Evolutionary conservation across 2,113 vertebrate species (phyloP), one percentile per base, ranked within the genome.

Genomic region (Dromiciops gliroides): DNA sequence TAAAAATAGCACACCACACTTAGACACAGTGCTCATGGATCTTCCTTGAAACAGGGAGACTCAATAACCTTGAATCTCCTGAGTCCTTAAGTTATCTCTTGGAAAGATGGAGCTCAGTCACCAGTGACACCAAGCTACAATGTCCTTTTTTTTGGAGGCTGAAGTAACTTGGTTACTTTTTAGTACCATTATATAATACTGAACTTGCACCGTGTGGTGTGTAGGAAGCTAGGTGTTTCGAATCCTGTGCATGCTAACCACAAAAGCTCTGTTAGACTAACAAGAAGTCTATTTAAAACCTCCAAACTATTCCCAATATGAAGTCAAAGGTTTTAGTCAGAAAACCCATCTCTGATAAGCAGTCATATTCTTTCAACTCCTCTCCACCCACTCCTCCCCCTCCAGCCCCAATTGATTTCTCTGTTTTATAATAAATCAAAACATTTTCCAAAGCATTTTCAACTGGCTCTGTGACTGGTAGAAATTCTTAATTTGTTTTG

Each of bases 391-490:
- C 37, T 16, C 67, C 16, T n/a, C 67, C 60, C 37, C 37, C n/a
- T 83, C 67, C 19, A 44, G 37, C 6, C 19, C n/a, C n/a, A 83
- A 3, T 3, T 89, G 67, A 89, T 89, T 94, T 95, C 92, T 67
- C 95, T 91, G 26, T 28, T 94, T 93, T 94, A 56, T 83, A 96
- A 60, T 93, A 95, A 92, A 95, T 92, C 48, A 94, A 95, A 48
- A 28, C 83, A 75, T 31, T 31, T 67, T 56, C 14, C 28, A 37
- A 26, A 91, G 48, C 28, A 10, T 93, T 96, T 95, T 49, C 24
- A 88, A 51, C 16, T 92, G 48, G 48, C 94, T 95, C 28, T 48
- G 91, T 0, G 60, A 22, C 83, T 16, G 49, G 88, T 16, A 60
- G 11, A 37, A 91, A 93, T 89, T 44, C 24, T 48, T 9, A 90